These are phyloP conservation scores for Scleropages formosus DNA, from an alignment of 2,797 vertebrate species.

Conservation along the genomic window DNA sequence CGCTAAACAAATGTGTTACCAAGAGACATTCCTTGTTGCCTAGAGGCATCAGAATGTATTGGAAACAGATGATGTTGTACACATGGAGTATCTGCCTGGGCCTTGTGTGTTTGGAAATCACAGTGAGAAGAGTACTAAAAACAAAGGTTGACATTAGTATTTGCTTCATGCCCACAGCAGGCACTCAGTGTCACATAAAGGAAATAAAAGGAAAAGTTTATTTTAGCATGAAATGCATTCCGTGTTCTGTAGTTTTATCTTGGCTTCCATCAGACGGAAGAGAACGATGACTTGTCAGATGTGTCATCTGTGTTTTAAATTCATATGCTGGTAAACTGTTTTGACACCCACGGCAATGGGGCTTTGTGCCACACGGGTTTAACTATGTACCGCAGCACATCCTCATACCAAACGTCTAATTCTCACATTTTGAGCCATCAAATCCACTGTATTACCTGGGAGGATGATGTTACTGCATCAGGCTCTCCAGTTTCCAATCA, in stretches of 20 bases:
- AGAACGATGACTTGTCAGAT: too few relatives aligned
- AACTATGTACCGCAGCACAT: constrained; percentile 22
- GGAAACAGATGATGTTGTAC: constrained; percentile 1
- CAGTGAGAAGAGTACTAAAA: too few relatives aligned
- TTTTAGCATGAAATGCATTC: too few relatives aligned
- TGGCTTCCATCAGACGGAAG: too few relatives aligned
- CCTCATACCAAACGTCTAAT: not conserved
- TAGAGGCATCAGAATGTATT: not conserved
- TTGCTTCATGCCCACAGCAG: too few relatives aligned
- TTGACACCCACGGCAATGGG: not conserved
- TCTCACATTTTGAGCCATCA: constrained; percentile 11
- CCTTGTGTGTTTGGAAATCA: too few relatives aligned
- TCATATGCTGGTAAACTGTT: constrained; percentile 16
- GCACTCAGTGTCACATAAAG: too few relatives aligned
- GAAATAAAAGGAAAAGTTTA: too few relatives aligned
- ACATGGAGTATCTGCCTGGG: too few relatives aligned
- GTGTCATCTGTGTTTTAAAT: constrained; percentile 9
- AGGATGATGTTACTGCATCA: constrained; percentile 11
- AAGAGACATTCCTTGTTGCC: not conserved
- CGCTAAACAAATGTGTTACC: not conserved
- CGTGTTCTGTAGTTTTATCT: too few relatives aligned
- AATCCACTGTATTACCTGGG: constrained; percentile 20
- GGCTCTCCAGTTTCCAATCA: constrained; percentile 5
- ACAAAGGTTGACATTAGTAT: too few relatives aligned
- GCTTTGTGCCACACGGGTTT: constrained; percentile 21